Evolutionary conservation across 2,797 vertebrate genomes (phyloP), one percentile per base, ranked within the genome.

Genomic region (Hypotaenidia philippensis): DNA sequence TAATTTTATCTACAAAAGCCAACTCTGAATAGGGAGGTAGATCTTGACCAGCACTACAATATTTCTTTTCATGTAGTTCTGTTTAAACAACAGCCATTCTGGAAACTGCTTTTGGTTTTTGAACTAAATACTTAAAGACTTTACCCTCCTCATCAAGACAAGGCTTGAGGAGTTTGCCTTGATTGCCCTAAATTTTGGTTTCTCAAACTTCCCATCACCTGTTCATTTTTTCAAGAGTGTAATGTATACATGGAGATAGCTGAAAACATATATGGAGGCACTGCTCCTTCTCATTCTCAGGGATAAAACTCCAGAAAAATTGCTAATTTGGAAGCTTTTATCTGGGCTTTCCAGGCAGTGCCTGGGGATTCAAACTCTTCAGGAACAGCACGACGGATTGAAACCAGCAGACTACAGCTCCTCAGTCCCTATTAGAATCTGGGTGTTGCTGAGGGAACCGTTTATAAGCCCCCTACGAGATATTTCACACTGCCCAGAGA

Each of bases 381-480:
- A 81, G 44, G 36, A 81, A 11, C 29, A 57, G n/a, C 61, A 63
- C 3, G 29, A 50, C 9, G 10, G 66, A 77, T 18, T 25, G 10
- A 68, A 80, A 65, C 36, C 14, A 61, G 32, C 41, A 72, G 74
- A 36, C 13, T 8, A 44, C 64, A 38, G 25, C 17, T 27, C 66
- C 57, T 55, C 2, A 18, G 16, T 17, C 9, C 44, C 40, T 16
- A 7, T 4, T 14, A 65, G 29, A 65, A 55, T 47, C 34, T 36
- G 5, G 0, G 0, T 18, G 45, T 38, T 36, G 59, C 63, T 49
- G 71, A 63, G 44, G 16, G 36, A 80, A 17, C 5, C 8, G 29
- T 32, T 71, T 40, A 44, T 6, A 18, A 7, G 41, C 4, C 0
- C 45, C 4, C 0, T 0, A 57, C 71, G 5, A 87, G 13, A 29